Conservation (phyloP, 1,140 invertebrate species). For the Megalopta genalis region DNA sequence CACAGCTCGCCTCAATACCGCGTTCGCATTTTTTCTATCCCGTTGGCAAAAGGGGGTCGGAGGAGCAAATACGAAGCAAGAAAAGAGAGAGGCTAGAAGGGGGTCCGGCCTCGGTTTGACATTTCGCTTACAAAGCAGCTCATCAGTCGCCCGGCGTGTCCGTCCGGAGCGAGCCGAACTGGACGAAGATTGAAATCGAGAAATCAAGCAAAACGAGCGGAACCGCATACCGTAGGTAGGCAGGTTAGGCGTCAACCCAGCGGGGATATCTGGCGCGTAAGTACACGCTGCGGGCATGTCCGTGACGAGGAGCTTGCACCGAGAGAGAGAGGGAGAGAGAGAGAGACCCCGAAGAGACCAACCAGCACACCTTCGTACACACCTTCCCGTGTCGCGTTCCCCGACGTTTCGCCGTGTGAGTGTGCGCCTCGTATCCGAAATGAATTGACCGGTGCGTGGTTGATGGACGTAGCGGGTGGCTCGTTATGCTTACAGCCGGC, state of each 20-base stretch:
- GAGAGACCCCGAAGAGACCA: neutral
- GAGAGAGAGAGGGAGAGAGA: no score
- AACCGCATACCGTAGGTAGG: constrained; percentile 54
- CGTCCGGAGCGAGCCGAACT: constrained; percentile 36
- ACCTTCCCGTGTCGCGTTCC: neutral
- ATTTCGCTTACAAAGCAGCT: constrained; percentile 55
- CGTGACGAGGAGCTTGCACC: constrained; percentile 27
- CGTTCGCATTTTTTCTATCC: constrained; percentile 16
- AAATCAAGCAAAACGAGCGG: constrained; percentile 57
- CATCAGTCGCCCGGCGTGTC: constrained; percentile 52
- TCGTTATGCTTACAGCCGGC: constrained; percentile 73
- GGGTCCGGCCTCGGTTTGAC: constrained; percentile 24
- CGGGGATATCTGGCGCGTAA: constrained; percentile 63
- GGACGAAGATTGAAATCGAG: constrained; percentile 61
- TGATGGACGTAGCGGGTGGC: constrained; percentile 79
- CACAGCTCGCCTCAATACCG: neutral
- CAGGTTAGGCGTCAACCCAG: constrained; percentile 64
- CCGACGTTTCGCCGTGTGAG: constrained; percentile 3
- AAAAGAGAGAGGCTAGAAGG: neutral
- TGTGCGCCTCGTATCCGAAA: constrained; percentile 61
- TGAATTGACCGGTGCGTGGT: constrained; percentile 76
- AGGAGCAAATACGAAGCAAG: neutral
- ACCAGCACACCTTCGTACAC: neutral
- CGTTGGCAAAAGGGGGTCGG: neutral
- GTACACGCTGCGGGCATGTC: constrained; percentile 59